Evolutionary conservation across 2,888 invertebrate species (phyloP), one percentile per base, ranked within the genome.

Genomic region (Bombyx huttoni): DNA sequence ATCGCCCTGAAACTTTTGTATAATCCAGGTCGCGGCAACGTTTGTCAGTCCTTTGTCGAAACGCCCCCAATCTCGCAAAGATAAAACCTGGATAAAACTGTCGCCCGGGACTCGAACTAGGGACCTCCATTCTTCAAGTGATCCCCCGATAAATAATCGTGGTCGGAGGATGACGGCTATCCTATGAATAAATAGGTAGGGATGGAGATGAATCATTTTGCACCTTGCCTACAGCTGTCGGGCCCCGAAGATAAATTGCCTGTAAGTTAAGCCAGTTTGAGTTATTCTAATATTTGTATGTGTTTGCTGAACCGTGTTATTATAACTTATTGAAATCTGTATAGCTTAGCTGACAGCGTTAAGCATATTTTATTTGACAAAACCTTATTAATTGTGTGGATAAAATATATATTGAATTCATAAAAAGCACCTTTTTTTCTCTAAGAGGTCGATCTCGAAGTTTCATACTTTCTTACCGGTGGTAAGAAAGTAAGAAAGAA

Each of bases 131-230:
- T 49, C 55, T 55, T 58, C 56, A 54, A 54, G 57, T 59, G 58
- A 63, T 62, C 59, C 40, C 61, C 46, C 52, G 12, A 58, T 24
- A 24, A 60, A 66, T 61, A 65, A 64, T 64, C 58, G 66, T 65
- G 63, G 61, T 49, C 50, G 54, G 50, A 52, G 54, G 13, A 40
- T 40, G 40, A 40, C 40, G 40, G 40, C 9, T 40, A 58, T 58
- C 57, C 63, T 61, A 58, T 58, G 58, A 59, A 64, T 63, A 64
- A 63, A 64, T 63, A 62, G 56, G 34, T 51, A 57, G 34, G 35
- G 57, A 52, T 51, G 33, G 33, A 51, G 35, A 53, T 53, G 53
- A 51, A 48, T 50, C 34, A 51, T 53, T 48, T 34, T 33, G 47
- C 12, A 13, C 34, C 34, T 10, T 10, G 40, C 40, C 12, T 40